Evolutionary conservation across 1,140 invertebrate genomes (phyloP).

Genomic region (Lamellibrachia luymesi): DNA sequence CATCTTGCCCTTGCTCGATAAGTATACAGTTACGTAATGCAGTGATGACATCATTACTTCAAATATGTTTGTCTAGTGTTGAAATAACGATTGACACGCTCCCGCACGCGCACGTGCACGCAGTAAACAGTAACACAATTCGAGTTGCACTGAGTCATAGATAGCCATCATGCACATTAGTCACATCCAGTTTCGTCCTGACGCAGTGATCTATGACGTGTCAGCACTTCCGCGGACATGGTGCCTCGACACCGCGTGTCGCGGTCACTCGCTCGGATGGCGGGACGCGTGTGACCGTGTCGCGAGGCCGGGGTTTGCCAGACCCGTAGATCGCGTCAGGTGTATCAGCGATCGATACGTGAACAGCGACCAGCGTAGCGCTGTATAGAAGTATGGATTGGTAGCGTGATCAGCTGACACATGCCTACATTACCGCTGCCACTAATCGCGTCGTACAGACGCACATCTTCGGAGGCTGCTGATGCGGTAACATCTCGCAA

Average conservation of each 20-base stretch:
- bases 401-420: background rate
- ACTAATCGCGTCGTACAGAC: background rate
- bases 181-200: background rate
- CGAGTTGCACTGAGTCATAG: background rate
- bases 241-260: background rate
- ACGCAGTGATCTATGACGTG: background rate
- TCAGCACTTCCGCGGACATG: background rate
- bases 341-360: background rate
- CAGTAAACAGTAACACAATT: background rate
- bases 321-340: background rate
- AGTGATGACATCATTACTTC: too few relatives aligned
- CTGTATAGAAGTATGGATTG: background rate
- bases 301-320: background rate
- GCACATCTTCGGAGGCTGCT: background rate
- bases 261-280: background rate
- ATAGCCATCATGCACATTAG: background rate
- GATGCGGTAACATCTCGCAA: background rate
- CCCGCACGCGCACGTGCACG: too few relatives aligned
- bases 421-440: background rate
- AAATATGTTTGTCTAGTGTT: too few relatives aligned
- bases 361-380: background rate
- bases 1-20: too few relatives aligned
- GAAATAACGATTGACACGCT: too few relatives aligned
- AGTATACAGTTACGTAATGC: too few relatives aligned
- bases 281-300: background rate